Conservation (phyloP, 2,888 invertebrate genomes). For the Dasypogon diadema region DNA sequence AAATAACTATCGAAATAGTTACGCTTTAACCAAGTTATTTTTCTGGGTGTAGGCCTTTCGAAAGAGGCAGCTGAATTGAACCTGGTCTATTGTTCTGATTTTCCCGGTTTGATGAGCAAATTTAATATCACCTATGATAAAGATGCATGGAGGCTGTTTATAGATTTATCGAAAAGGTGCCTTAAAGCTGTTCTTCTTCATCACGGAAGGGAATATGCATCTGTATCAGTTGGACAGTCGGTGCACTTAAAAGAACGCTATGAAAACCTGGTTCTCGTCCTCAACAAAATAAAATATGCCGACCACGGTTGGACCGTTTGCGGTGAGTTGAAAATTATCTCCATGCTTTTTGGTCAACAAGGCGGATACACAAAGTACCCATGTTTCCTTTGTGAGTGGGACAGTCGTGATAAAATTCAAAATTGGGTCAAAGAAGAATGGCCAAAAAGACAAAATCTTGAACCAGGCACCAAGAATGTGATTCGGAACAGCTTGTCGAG, state of each 20-base stretch:
- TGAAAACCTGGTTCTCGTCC: too few species aligned
- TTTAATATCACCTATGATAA: background rate
- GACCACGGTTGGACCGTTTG: too few species aligned
- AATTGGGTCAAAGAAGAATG: background rate
- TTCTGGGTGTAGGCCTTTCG: too few species aligned
- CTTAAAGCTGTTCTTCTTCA: conserved; percentile 40
- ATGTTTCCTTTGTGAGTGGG: background rate
- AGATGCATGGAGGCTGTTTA: background rate
- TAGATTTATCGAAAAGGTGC: background rate
- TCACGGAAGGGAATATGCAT: conserved; percentile 32
- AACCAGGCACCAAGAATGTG: too few species aligned
- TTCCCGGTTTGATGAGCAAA: background rate
- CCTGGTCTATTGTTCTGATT: background rate
- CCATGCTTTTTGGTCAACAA: background rate
- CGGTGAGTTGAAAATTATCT: too few species aligned
- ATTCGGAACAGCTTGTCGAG: background rate
- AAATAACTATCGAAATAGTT: too few species aligned
- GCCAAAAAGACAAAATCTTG: background rate
- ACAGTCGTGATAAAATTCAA: background rate
- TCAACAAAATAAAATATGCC: too few species aligned
- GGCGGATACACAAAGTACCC: background rate
- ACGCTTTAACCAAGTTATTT: too few species aligned
- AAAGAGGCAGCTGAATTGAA: background rate
- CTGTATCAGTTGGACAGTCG: conserved; percentile 1
- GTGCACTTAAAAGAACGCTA: too few species aligned